phyloP scores from a whole-genome alignment of 2,888 invertebrate genomes.

The Drymonia ruficornis region DNA sequence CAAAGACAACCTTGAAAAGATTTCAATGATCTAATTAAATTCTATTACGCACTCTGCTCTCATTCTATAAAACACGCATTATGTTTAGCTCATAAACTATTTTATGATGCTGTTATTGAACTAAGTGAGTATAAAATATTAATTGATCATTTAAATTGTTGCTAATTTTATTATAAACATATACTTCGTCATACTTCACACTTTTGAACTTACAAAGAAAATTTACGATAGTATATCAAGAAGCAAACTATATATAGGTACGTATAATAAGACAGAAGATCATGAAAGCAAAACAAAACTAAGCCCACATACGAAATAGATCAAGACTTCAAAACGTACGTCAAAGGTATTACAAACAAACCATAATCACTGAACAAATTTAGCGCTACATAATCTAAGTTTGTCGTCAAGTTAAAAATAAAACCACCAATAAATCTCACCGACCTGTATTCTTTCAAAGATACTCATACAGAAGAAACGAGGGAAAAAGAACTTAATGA shows the following conservation, averaged over 20 bases:
- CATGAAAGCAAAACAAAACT: constrained; percentile 34
- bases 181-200: not conserved
- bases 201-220: not conserved
- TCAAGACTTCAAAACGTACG: constrained; percentile 48
- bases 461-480: constrained; percentile 25
- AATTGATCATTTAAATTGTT: not conserved
- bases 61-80: constrained; percentile 14
- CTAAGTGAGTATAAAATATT: constrained; percentile 17
- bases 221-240: too few relatives aligned
- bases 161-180: constrained; percentile 27
- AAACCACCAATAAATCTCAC: constrained; percentile 48
- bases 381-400: constrained; percentile 59
- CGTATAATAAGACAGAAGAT: not conserved
- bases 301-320: constrained; percentile 45
- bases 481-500: constrained; percentile 47
- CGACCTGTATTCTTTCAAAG: constrained; percentile 40
- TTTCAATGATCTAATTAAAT: constrained; percentile 10
- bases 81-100: constrained; percentile 33
- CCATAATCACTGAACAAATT: constrained; percentile 60
- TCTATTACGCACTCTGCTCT: constrained; percentile 6
- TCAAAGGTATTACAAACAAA: constrained; percentile 60
- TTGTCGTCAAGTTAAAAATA: constrained; percentile 73
- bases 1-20: not conserved
- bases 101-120: constrained; percentile 26
- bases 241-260: not conserved